phyloP scores from a whole-genome alignment of 2,113 vertebrate species.

The Indicator maculatus region DNA sequence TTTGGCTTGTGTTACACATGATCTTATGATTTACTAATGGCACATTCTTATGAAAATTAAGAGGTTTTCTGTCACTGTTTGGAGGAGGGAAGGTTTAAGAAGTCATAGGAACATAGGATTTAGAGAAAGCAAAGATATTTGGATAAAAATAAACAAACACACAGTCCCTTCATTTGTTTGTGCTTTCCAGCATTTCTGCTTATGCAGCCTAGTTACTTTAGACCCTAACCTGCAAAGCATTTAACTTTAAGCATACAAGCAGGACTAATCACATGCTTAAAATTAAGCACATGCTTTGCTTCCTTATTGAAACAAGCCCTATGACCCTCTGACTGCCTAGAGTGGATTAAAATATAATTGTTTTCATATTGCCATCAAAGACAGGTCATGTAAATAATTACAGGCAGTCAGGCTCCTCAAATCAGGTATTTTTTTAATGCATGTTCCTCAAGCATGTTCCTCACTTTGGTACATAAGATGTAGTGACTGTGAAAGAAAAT shows the following conservation, averaged over 20 bases:
- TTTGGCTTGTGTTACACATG: not conserved
- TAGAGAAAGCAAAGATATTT: not conserved
- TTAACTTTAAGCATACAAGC: not conserved
- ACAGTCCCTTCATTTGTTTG: not conserved
- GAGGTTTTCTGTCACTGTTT: not conserved
- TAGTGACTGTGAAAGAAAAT: not conserved
- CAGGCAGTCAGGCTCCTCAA: not conserved
- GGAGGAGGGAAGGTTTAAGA: not conserved
- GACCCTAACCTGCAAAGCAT: not conserved
- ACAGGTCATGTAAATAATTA: constrained; percentile 23
- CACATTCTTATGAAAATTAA: not conserved
- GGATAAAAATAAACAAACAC: not conserved
- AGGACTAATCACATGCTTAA: constrained; percentile 24
- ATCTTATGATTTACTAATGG: not conserved
- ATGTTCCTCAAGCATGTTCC: not conserved
- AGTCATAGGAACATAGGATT: not conserved
- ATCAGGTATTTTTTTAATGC: not conserved
- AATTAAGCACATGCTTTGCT: constrained; percentile 15
- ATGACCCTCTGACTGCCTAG: not conserved
- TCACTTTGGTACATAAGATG: not conserved
- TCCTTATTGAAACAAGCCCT: constrained; percentile 11
- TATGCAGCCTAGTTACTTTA: not conserved
- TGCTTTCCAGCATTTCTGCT: not conserved
- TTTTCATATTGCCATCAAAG: constrained; percentile 6
- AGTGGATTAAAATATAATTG: constrained; percentile 34